phyloP scores from a whole-genome alignment of 2,888 invertebrate species.

The Ophioninae sp. region DNA sequence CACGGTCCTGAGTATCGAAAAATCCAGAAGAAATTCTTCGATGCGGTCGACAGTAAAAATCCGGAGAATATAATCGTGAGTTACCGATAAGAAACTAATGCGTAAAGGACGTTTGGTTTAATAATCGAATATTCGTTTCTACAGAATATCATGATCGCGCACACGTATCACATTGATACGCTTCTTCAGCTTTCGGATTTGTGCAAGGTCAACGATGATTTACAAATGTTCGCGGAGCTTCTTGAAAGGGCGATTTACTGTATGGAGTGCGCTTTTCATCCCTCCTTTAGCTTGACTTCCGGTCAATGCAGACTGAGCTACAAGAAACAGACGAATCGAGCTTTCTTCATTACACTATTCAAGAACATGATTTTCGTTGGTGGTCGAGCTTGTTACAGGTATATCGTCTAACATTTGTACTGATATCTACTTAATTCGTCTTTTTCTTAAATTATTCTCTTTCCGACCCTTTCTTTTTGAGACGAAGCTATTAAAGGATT shows the following conservation, averaged over 20 bases:
- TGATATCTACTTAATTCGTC: neutral
- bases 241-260: conserved; percentile 90
- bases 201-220: conserved; percentile 90
- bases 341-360: conserved; percentile 90
- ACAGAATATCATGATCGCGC: conserved; percentile 86
- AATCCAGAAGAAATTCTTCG: conserved; percentile 88
- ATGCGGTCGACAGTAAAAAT: conserved; percentile 90
- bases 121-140: conserved; percentile 58
- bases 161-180: conserved; percentile 91
- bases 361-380: conserved; percentile 91
- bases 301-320: conserved; percentile 90
- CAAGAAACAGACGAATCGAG: conserved; percentile 90
- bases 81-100: neutral
- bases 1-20: conserved; percentile 89
- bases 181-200: conserved; percentile 91
- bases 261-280: conserved; percentile 90
- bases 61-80: conserved; percentile 89
- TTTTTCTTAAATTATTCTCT: neutral
- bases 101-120: neutral
- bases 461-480: neutral
- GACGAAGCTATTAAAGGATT: neutral
- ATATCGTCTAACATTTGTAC: neutral
- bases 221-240: conserved; percentile 89
- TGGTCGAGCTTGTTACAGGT: conserved; percentile 88
- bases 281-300: conserved; percentile 89